Conservation (phyloP, 2,797 vertebrate genomes). For the Astyanax mexicanus region DNA sequence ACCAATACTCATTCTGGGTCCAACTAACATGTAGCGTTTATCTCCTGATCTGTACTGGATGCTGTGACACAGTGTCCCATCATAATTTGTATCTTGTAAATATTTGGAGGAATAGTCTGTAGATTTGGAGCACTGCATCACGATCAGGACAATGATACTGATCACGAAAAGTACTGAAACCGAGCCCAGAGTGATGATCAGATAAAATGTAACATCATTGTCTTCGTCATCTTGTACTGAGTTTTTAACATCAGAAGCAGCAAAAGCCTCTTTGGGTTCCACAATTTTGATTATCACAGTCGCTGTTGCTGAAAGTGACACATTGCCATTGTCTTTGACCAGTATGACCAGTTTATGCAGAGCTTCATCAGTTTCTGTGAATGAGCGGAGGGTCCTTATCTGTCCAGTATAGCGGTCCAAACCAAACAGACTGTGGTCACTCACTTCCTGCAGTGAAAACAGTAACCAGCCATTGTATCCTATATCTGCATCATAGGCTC, state of each 20-base stretch:
- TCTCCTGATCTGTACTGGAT: constrained; percentile 69
- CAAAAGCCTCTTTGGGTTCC: constrained; percentile 63
- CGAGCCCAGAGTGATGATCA: constrained; percentile 62
- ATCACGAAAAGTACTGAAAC: constrained; percentile 63
- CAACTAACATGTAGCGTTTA: constrained; percentile 67
- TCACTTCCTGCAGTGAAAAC: constrained; percentile 64
- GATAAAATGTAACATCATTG: constrained; percentile 60
- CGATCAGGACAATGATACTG: constrained; percentile 63
- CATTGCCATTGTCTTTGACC: constrained; percentile 68
- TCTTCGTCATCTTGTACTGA: constrained; percentile 47
- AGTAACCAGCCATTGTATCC: constrained; percentile 72
- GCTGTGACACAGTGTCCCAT: constrained; percentile 64
- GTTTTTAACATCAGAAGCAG: constrained; percentile 57
- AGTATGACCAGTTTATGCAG: constrained; percentile 67
- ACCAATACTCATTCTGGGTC: constrained; percentile 66
- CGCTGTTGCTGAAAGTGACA: constrained; percentile 61
- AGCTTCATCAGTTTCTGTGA: constrained; percentile 67
- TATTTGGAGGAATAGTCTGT: constrained; percentile 59
- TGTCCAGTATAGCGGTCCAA: constrained; percentile 66
- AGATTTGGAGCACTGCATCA: constrained; percentile 66
- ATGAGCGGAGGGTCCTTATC: constrained; percentile 64
- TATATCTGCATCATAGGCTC: constrained; percentile 64
- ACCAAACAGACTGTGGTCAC: constrained; percentile 64
- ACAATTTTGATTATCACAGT: constrained; percentile 57
- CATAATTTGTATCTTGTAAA: constrained; percentile 58